Conservation (phyloP, 2,888 invertebrate species). For the Arrhopalites spinosus region DNA sequence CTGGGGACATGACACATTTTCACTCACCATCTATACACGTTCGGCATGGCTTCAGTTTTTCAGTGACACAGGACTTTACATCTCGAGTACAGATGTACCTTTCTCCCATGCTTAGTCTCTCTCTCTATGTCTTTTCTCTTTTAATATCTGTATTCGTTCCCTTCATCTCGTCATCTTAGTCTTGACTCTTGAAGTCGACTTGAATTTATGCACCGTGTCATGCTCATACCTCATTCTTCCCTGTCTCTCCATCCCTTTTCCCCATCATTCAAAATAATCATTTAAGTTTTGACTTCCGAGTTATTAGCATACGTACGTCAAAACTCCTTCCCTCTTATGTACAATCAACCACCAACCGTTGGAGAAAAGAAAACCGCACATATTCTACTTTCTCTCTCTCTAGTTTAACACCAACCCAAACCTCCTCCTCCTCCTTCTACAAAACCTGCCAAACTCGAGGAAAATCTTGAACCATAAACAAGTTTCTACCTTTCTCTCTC, state of each 20-base stretch:
- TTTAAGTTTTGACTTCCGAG: slow-evolving; percentile 4
- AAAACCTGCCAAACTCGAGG: no score
- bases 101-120: background rate
- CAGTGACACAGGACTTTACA: slow-evolving; percentile 5
- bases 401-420: no score
- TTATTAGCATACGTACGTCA: background rate
- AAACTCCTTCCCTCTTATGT: background rate
- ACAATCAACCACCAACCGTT: background rate
- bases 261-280: slow-evolving; percentile 27
- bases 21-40: slow-evolving; percentile 6
- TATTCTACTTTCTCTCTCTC: no score
- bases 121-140: background rate
- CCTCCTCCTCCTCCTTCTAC: no score
- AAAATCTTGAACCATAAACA: no score
- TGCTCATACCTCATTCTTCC: slow-evolving; percentile 4
- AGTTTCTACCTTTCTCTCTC: no score
- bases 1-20: no score
- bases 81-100: background rate
- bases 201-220: slow-evolving; percentile 4
- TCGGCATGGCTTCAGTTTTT: slow-evolving; percentile 16
- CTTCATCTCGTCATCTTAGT: slow-evolving; percentile 21
- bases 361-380: no score
- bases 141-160: background rate
- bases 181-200: background rate
- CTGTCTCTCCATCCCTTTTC: no score